Percentiles rank a stretch among this genome's conserved stretches.
Evolutionary conservation across 2,797 vertebrate species (phyloP).

Genomic region (Hoplostethus atlanticus): DNA sequence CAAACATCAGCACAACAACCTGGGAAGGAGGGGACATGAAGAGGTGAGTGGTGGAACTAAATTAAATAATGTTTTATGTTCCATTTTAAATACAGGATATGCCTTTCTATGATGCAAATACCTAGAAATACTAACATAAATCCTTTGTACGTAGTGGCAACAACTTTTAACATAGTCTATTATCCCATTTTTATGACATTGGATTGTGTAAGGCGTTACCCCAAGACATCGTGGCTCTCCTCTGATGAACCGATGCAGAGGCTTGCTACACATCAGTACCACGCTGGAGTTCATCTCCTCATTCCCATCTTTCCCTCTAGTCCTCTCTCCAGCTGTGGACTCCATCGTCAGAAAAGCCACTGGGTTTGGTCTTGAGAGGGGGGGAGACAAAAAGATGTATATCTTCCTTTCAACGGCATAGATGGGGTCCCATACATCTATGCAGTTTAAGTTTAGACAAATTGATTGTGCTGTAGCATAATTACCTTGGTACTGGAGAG

Average conservation of each 20-base stretch:
- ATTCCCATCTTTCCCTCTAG: too few species aligned
- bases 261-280: constrained; percentile 56
- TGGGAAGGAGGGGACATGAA: constrained; percentile 32
- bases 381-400: constrained; percentile 15
- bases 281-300: neutral
- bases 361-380: constrained; percentile 1
- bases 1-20: constrained; percentile 71
- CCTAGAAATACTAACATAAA: too few species aligned
- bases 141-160: neutral
- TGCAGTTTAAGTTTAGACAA: neutral
- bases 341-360: constrained; percentile 49
- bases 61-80: neutral
- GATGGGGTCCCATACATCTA: neutral
- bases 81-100: neutral
- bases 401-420: neutral
- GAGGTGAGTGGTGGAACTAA: neutral
- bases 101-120: too few species aligned
- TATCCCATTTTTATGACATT: neutral
- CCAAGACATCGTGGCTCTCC: constrained; percentile 66
- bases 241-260: constrained; percentile 73
- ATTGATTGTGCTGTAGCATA: constrained; percentile 1
- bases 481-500: neutral
- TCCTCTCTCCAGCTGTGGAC: constrained; percentile 23
- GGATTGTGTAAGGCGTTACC: constrained; percentile 58
- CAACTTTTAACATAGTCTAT: neutral